Evolutionary conservation across 2,888 invertebrate genomes (phyloP), one percentile per base, ranked within the genome.

Genomic region (Epistrophella euchroma): DNA sequence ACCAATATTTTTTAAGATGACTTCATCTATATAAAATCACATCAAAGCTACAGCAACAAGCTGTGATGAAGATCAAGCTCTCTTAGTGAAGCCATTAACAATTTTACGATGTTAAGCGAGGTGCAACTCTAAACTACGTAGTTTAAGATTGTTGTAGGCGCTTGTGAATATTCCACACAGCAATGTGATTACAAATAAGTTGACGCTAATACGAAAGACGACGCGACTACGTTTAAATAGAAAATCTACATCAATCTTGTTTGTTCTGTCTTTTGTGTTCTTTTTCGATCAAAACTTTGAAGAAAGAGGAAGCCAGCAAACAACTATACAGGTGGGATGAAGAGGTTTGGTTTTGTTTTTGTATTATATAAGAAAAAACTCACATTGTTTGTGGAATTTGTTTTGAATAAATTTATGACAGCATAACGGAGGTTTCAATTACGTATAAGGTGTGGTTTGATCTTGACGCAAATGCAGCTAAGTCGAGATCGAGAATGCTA

Each of bases 391-490:
- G 47, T 68, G 71, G 43, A 71, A 70, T 77, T 82, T 72, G 66
- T 73, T 77, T 71, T 81, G 43, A 62, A 68, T 45, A 62, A 73
- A 68, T 32, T 83, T 72, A 78, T 72, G 68, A 62, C 56, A 73
- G 55, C 74, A 62, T 78, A 73, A 79, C 73, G 28, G 52, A 32
- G 78, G 77, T 50, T 83, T 73, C 43, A 58, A 58, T 58, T 64
- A 56, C 78, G 40, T 50, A 40, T 74, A 60, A 74, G 62, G 80
- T 74, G 71, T 17, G 71, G 64, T 68, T 71, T 32, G 9, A 22
- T 70, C 75, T 64, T 75, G 60, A 75, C 68, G 74, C 25, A 43
- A 43, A 80, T 74, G 19, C 17, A 60, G 73, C 32, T 62, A 25
- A 50, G 40, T 3, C 25, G 25, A 28, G 3, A 52, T n/a, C n/a